Percentiles rank a stretch among this genome's conserved stretches.
Evolutionary conservation across 2,888 invertebrate species (phyloP).

Genomic region (Drosophila aldrichi): DNA sequence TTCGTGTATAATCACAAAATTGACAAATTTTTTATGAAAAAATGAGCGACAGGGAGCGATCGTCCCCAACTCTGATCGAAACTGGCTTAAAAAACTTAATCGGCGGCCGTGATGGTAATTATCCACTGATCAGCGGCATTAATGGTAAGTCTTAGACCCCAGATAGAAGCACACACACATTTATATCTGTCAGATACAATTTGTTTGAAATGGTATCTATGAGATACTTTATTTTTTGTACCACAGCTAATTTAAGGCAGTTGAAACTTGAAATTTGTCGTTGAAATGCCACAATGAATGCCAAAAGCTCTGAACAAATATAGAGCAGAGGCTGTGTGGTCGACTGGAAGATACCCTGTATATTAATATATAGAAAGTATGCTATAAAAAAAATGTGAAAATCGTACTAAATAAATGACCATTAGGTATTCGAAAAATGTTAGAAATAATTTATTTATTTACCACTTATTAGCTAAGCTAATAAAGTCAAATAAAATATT

Average conservation of each 20-base stretch:
- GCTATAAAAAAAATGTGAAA: too few species aligned
- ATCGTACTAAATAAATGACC: not conserved
- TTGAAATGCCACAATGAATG: not conserved
- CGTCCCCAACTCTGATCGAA: constrained; percentile 94
- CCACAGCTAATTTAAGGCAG: not conserved
- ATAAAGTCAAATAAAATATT: too few species aligned
- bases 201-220: not conserved
- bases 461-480: too few species aligned
- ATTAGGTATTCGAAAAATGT: too few species aligned
- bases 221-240: constrained; percentile 1
- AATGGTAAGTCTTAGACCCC: constrained; percentile 86
- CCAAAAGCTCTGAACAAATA: not conserved
- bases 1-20: constrained; percentile 83
- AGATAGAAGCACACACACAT: too few species aligned
- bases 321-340: too few species aligned
- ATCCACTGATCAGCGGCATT: constrained; percentile 92
- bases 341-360: not conserved
- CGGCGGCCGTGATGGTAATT: constrained; percentile 91
- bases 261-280: not conserved
- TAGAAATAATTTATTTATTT: too few species aligned
- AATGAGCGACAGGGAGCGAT: constrained; percentile 96
- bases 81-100: constrained; percentile 94
- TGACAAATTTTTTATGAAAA: constrained; percentile 85
- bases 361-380: not conserved
- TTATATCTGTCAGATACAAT: not conserved